Conservation (phyloP, 2,888 invertebrate genomes). For the Pseudanteris insignis region DNA sequence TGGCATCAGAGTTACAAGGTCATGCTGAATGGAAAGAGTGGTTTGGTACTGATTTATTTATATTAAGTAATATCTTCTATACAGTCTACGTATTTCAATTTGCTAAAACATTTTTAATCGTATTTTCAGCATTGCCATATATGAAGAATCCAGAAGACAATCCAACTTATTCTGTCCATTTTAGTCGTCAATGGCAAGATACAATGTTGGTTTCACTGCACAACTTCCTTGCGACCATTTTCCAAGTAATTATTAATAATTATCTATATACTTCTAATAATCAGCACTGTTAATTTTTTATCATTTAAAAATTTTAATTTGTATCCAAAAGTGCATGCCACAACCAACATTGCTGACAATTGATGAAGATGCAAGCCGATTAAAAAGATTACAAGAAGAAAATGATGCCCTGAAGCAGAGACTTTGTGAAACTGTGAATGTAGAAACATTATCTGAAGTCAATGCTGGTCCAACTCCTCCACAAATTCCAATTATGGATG, state of each 20-base stretch:
- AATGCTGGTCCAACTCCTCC: slow-evolving; percentile 75
- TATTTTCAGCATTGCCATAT: slow-evolving; percentile 93
- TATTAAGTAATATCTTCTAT: too few species aligned
- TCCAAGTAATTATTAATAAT: slow-evolving; percentile 75
- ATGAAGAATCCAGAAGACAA: slow-evolving; percentile 92
- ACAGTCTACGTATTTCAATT: too few species aligned
- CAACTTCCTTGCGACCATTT: slow-evolving; percentile 91
- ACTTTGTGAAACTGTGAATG: slow-evolving; percentile 68
- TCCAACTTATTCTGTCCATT: slow-evolving; percentile 85
- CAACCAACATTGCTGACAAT: slow-evolving; percentile 85
- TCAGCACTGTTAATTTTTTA: too few species aligned
- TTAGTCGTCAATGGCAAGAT: slow-evolving; percentile 95
- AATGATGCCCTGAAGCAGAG: slow-evolving; percentile 76
- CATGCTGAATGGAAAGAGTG: slow-evolving; percentile 91
- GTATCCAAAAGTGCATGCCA: slow-evolving; percentile 78
- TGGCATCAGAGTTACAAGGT: slow-evolving; percentile 86
- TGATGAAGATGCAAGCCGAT: slow-evolving; percentile 84
- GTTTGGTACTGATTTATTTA: too few species aligned
- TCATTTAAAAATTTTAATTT: background rate
- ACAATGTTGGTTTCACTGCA: slow-evolving; percentile 89
- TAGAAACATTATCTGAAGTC: slow-evolving; percentile 70
- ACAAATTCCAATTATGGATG: slow-evolving; percentile 85
- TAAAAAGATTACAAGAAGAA: slow-evolving; percentile 85
- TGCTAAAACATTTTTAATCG: background rate
- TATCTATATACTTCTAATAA: too few species aligned